Conservation (phyloP, 2,797 vertebrate genomes). For the Lagodon rhomboides region DNA sequence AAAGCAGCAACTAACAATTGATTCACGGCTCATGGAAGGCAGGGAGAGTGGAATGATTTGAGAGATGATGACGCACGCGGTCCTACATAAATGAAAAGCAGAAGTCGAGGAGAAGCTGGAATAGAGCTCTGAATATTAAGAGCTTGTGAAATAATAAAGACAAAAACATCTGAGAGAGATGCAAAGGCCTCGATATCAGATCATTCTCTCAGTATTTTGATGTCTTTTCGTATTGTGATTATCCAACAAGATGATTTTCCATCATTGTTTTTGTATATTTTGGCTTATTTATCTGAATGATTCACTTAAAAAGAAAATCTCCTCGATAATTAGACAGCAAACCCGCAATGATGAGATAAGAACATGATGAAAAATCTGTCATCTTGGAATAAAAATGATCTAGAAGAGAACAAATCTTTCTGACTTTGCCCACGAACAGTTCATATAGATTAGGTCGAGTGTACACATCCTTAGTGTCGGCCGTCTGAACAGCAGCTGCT, state of each 20-base stretch:
- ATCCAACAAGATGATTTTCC: not conserved
- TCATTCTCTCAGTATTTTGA: not conserved
- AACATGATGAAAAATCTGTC: too few species aligned
- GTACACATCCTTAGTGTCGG: not conserved
- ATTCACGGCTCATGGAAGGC: not conserved
- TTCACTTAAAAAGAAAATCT: too few species aligned
- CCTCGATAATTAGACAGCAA: not conserved
- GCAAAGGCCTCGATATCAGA: not conserved
- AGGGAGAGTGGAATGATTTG: not conserved
- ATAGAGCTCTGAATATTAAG: not conserved
- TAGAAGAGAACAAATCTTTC: not conserved
- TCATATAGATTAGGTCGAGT: not conserved
- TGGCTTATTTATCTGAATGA: not conserved
- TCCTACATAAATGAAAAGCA: not conserved
- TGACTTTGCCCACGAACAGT: not conserved
- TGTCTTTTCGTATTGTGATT: not conserved
- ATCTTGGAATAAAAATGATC: too few species aligned
- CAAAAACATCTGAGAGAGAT: not conserved
- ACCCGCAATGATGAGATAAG: not conserved
- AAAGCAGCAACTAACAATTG: not conserved
- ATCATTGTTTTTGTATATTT: not conserved
- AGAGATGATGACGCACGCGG: not conserved
- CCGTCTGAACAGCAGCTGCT: conserved; percentile 1
- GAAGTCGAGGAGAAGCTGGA: not conserved
- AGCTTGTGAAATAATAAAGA: not conserved